phyloP scores from a whole-genome alignment of 2,113 vertebrate genomes.

The Pungitius pungitius region DNA sequence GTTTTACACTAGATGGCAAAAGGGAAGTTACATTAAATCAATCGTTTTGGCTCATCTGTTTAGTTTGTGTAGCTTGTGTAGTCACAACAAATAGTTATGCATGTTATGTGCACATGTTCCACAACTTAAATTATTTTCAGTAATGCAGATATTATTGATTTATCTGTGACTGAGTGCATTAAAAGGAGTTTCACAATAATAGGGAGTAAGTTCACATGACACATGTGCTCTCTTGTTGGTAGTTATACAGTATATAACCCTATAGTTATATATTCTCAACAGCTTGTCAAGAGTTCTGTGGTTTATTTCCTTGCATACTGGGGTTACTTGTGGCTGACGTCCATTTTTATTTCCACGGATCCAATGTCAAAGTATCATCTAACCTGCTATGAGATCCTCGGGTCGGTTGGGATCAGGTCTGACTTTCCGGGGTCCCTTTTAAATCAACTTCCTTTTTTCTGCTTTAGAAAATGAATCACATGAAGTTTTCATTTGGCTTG shows the following conservation, averaged over 20 bases:
- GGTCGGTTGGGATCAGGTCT: not conserved
- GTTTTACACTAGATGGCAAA: not conserved
- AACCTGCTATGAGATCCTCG: not conserved
- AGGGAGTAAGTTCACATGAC: slow-evolving; percentile 18
- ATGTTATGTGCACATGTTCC: not conserved
- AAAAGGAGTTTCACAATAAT: not conserved
- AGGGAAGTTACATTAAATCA: not conserved
- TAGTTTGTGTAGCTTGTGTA: not conserved
- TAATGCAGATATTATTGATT: not conserved
- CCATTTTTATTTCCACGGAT: not conserved
- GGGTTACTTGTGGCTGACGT: not conserved
- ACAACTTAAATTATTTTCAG: not conserved
- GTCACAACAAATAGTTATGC: not conserved
- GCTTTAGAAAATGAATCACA: not conserved
- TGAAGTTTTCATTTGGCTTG: not conserved
- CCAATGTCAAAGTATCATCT: not conserved
- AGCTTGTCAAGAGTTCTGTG: slow-evolving; percentile 19
- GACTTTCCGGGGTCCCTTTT: not conserved
- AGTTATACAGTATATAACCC: slow-evolving; percentile 2
- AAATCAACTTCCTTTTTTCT: not conserved
- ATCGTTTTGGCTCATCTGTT: not conserved
- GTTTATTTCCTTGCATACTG: not conserved
- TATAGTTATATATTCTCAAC: too few species aligned
- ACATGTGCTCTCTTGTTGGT: slow-evolving; percentile 9
- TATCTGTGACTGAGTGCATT: not conserved